These are phyloP conservation scores for Doryteuthis pealeii DNA, from an alignment of 1,140 invertebrate genomes.

Conservation along the genomic window DNA sequence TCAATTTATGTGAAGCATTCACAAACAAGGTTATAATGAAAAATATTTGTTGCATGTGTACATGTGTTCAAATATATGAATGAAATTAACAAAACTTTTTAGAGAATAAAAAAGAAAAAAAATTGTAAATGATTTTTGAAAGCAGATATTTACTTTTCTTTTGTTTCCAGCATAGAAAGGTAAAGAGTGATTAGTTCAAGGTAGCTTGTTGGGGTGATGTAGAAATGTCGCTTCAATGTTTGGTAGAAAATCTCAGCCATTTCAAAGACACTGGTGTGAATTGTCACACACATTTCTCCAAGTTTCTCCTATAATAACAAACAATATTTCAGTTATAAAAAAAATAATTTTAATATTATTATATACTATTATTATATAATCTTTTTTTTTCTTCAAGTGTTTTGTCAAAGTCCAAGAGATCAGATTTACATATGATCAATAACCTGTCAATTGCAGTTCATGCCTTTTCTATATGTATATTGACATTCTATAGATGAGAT, in stretches of 20 bases:
- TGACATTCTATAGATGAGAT: too few species aligned
- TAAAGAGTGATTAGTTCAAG: constrained; percentile 81
- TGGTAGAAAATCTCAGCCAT: constrained; percentile 72
- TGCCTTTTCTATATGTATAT: too few species aligned
- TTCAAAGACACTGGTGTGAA: constrained; percentile 70
- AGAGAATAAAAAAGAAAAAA: not conserved
- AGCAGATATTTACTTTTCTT: constrained; percentile 36
- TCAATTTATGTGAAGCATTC: too few species aligned
- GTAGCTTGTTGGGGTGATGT: constrained; percentile 85
- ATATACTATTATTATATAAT: too few species aligned
- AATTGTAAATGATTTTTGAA: not conserved
- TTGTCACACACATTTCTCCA: constrained; percentile 65
- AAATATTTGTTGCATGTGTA: not conserved
- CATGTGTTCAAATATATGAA: not conserved
- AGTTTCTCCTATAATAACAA: constrained; percentile 20
- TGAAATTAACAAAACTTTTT: not conserved
- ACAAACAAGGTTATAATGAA: not conserved
- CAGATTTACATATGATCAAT: too few species aligned
- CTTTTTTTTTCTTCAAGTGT: too few species aligned
- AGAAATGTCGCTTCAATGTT: constrained; percentile 80
- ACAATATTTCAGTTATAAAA: too few species aligned
- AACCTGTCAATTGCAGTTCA: too few species aligned
- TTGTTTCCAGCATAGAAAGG: constrained; percentile 52
- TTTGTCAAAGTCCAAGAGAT: too few species aligned
- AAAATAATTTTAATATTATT: too few species aligned